Evolutionary conservation across 2,797 vertebrate genomes (phyloP).

Genomic region (Alectoris magna): DNA sequence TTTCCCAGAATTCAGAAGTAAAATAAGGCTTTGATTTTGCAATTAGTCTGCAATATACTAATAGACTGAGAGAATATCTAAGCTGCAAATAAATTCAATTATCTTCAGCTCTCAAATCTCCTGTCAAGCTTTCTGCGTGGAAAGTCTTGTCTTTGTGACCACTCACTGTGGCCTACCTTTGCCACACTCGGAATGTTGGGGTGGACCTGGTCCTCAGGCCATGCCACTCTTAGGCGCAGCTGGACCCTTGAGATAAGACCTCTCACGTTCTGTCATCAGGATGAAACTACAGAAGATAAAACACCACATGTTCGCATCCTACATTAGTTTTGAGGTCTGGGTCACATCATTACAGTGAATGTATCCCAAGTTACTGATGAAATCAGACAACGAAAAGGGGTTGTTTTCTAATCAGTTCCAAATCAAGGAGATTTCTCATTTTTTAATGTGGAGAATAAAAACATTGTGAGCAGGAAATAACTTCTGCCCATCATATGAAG

Average conservation of each 20-base stretch:
- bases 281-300: not conserved
- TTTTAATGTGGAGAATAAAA: not conserved
- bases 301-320: not conserved
- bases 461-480: not conserved
- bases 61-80: not conserved
- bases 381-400: not conserved
- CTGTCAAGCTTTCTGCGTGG: not conserved
- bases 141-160: not conserved
- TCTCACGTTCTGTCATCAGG: not conserved
- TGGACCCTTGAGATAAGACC: not conserved
- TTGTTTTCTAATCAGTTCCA: not conserved
- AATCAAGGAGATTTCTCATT: not conserved
- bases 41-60: not conserved
- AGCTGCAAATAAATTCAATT: slow-evolving; percentile 14
- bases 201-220: not conserved
- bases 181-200: not conserved
- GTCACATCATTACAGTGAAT: not conserved
- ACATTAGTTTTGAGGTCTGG: not conserved
- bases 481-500: not conserved
- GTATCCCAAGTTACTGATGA: not conserved
- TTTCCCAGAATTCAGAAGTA: slow-evolving; percentile 23
- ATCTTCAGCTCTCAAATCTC: not conserved
- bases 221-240: not conserved
- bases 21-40: slow-evolving; percentile 23
- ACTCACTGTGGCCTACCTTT: not conserved